Evolutionary conservation across 2,113 vertebrate species (phyloP).

Genomic region (Elanoides forficatus): DNA sequence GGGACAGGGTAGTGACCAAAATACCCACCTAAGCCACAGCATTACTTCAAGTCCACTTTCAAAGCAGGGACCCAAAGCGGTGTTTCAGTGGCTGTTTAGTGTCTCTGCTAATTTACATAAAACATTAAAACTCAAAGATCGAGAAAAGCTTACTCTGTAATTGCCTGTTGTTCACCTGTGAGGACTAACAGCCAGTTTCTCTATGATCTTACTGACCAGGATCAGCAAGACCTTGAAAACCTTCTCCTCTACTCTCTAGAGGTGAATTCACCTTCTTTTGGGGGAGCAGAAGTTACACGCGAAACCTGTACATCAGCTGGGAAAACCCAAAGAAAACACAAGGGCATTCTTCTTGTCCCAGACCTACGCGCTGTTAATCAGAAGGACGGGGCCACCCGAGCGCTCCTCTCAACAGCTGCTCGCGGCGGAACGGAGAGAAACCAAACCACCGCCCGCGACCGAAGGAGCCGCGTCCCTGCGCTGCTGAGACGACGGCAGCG

Average conservation of each 20-base stretch:
- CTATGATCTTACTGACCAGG: not conserved
- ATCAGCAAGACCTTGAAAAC: not conserved
- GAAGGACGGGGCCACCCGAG: not conserved
- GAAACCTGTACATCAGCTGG: not conserved
- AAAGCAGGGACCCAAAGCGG: not conserved
- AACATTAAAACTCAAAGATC: not conserved
- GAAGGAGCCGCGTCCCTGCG: not conserved
- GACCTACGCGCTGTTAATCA: not conserved
- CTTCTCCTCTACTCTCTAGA: not conserved
- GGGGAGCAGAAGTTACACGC: not conserved
- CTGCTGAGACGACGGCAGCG: not conserved
- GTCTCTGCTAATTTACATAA: not conserved
- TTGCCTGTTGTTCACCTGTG: not conserved
- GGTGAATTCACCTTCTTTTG: not conserved
- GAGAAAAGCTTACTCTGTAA: not conserved
- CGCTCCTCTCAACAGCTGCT: not conserved
- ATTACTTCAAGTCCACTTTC: not conserved
- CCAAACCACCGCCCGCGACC: not conserved
- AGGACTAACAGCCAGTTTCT: not conserved
- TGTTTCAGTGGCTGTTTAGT: not conserved
- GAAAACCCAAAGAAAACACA: not conserved
- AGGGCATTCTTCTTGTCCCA: not conserved
- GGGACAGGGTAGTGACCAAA: not conserved
- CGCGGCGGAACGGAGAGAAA: not conserved
- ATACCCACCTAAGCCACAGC: not conserved